These are phyloP conservation scores for Pristionchus japonicus DNA, from an alignment of 2,888 invertebrate species.

Conservation along the genomic window DNA sequence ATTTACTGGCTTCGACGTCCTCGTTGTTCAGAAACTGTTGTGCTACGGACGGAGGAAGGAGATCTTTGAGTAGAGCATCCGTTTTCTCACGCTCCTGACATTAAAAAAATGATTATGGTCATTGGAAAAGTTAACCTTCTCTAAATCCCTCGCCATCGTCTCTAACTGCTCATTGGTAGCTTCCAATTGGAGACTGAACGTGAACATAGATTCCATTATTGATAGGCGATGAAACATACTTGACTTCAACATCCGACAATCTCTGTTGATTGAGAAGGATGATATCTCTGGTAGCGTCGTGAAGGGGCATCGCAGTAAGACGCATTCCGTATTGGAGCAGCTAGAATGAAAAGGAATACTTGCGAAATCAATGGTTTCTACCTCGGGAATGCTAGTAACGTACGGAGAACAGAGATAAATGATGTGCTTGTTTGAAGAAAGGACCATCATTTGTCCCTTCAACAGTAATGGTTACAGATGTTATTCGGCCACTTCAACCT, in stretches of 20 bases:
- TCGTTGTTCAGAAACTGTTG: conserved; percentile 67
- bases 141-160: conserved; percentile 66
- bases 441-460: conserved; percentile 42
- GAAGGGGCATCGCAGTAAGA: conserved; percentile 67
- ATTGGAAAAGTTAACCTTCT: conserved; percentile 44
- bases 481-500: not conserved
- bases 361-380: conserved; percentile 48
- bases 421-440: conserved; percentile 26
- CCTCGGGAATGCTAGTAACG: conserved; percentile 71
- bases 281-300: conserved; percentile 71
- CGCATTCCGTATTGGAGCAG: conserved; percentile 56
- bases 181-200: conserved; percentile 66
- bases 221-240: conserved; percentile 53
- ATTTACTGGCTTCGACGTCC: conserved; percentile 64
- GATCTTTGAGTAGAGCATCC: conserved; percentile 73
- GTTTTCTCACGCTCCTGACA: conserved; percentile 74
- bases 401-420: conserved; percentile 72
- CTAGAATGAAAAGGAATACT: conserved; percentile 20
- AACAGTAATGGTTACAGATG: not conserved
- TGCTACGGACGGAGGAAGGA: conserved; percentile 74
- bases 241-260: conserved; percentile 66
- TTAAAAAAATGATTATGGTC: not conserved
- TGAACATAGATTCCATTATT: not conserved
- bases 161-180: conserved; percentile 71
- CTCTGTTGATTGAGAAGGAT: conserved; percentile 70